Evolutionary conservation across 1,140 invertebrate species (phyloP).

Genomic region (Anoplolepis gracilipes): DNA sequence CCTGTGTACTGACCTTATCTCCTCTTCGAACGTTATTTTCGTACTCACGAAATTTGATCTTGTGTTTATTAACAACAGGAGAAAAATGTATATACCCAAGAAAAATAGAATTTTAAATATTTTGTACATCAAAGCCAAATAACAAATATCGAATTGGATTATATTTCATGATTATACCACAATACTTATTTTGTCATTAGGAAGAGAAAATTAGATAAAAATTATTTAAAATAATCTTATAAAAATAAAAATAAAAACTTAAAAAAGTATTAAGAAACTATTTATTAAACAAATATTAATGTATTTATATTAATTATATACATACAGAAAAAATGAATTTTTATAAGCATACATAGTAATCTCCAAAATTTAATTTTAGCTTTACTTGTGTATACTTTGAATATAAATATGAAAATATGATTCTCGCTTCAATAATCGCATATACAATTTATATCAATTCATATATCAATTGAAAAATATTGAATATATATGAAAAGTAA

Average conservation of each 20-base stretch:
- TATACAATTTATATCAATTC: too few relatives aligned
- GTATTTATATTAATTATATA: too few relatives aligned
- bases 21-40: constrained; percentile 75
- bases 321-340: too few relatives aligned
- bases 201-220: not conserved
- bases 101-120: not conserved
- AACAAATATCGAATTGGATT: not conserved
- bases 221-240: not conserved
- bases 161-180: not conserved
- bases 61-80: not conserved
- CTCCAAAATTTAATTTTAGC: not conserved
- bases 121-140: not conserved
- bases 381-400: not conserved
- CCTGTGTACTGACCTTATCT: constrained; percentile 78
- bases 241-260: not conserved
- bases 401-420: not conserved
- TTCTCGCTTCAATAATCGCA: too few relatives aligned
- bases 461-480: not conserved
- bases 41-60: constrained; percentile 61
- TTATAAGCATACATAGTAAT: too few relatives aligned
- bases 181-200: not conserved
- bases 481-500: too few relatives aligned
- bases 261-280: not conserved
- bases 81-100: not conserved
- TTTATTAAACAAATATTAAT: too few relatives aligned